Conservation (phyloP, 1,140 invertebrate species). For the Drosophila ohnishii region DNA sequence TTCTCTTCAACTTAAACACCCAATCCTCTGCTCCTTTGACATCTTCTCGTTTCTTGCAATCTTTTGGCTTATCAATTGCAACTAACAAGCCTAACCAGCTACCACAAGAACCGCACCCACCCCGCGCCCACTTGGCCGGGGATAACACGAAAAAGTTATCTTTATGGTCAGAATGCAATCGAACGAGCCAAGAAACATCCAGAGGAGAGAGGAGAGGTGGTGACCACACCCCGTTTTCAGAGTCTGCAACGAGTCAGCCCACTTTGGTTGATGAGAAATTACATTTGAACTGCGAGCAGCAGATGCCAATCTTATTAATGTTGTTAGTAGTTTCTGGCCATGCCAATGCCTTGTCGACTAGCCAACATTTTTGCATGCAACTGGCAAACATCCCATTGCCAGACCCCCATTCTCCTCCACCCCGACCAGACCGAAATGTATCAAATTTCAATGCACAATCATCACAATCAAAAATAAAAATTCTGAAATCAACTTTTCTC, state of each 20-base stretch:
- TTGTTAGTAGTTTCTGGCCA: constrained; percentile 67
- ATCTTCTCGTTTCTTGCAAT: constrained; percentile 11
- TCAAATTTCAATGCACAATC: constrained; percentile 82
- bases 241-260: constrained; percentile 47
- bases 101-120: constrained; percentile 52
- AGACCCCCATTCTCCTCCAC: not conserved
- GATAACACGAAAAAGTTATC: constrained; percentile 50
- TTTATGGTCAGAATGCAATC: constrained; percentile 67
- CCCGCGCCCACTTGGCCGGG: constrained; percentile 24
- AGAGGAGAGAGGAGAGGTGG: constrained; percentile 18
- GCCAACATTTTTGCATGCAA: constrained; percentile 79
- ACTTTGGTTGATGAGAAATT: constrained; percentile 80
- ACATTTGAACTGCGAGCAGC: constrained; percentile 78
- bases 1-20: not conserved
- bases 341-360: constrained; percentile 77
- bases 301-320: constrained; percentile 82
- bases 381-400: constrained; percentile 35
- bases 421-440: constrained; percentile 64
- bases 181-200: constrained; percentile 9
- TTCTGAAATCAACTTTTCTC: constrained; percentile 76
- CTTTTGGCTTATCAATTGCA: constrained; percentile 43
- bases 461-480: constrained; percentile 82
- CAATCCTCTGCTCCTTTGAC: constrained; percentile 1
- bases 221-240: constrained; percentile 60
- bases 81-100: constrained; percentile 60